Conservation (phyloP, 92 coral and sea anemone genomes). For the Micromussa lordhowensis region DNA sequence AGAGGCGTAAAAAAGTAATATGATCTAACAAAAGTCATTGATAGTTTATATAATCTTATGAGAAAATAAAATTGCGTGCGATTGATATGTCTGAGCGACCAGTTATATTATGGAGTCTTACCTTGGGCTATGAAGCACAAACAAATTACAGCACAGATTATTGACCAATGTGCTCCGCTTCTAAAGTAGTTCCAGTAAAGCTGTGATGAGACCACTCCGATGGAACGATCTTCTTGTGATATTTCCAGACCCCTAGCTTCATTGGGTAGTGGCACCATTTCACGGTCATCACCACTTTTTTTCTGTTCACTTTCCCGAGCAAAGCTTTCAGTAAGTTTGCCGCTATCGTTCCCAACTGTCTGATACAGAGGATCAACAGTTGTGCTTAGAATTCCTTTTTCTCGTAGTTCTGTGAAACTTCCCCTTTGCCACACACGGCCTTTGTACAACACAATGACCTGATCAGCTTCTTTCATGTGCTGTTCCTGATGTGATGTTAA, state of each 20-base stretch:
- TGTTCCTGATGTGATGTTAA: background rate
- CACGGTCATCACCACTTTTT: background rate
- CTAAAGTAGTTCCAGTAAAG: slow-evolving; percentile 12
- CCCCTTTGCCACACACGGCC: slow-evolving; percentile 1
- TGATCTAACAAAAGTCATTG: background rate
- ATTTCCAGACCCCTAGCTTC: background rate
- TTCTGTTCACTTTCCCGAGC: background rate
- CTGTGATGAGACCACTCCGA: slow-evolving; percentile 3
- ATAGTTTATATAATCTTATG: background rate
- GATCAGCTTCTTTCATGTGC: slow-evolving; percentile 18
- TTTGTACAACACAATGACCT: slow-evolving; percentile 7
- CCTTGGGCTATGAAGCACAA: background rate
- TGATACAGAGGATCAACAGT: background rate
- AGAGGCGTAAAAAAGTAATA: background rate
- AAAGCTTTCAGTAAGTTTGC: background rate
- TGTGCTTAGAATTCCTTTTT: background rate
- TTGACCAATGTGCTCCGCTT: background rate
- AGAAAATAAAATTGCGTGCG: no score
- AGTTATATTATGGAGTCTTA: background rate
- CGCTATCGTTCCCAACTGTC: background rate
- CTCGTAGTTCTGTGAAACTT: background rate
- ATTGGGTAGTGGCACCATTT: background rate
- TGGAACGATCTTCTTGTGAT: slow-evolving; percentile 1
- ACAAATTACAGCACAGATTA: background rate
- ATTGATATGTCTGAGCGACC: background rate